These are phyloP conservation scores for Antennarius maculatus DNA, from an alignment of 2,797 vertebrate species.

Conservation along the genomic window DNA sequence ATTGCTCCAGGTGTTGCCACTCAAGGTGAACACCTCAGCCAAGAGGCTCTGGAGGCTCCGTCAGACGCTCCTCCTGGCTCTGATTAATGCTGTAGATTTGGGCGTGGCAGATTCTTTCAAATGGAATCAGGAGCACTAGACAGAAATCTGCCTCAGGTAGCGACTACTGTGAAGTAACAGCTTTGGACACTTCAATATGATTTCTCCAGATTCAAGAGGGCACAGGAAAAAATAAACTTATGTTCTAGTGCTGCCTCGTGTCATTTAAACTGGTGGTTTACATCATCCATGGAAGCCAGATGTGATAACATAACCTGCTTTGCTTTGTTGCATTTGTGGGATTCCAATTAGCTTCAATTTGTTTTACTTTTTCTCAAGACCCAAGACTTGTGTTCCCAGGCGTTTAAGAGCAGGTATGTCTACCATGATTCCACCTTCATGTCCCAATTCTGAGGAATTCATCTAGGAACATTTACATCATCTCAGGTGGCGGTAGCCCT, in stretches of 20 bases:
- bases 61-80: too few species aligned
- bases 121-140: too few species aligned
- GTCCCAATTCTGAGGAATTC: conserved; percentile 13
- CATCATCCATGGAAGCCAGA: conserved; percentile 11
- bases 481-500: conserved; percentile 30
- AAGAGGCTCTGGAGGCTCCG: too few species aligned
- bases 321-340: neutral
- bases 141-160: too few species aligned
- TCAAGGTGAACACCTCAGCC: too few species aligned
- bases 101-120: too few species aligned
- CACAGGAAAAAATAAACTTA: neutral
- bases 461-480: conserved; percentile 44
- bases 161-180: too few species aligned
- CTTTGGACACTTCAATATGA: neutral
- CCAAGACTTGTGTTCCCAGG: neutral
- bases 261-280: conserved; percentile 13
- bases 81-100: too few species aligned
- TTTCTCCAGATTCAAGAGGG: neutral
- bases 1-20: too few species aligned
- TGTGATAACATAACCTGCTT: conserved; percentile 39
- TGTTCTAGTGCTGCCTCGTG: conserved; percentile 1
- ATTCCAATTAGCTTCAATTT: neutral
- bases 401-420: neutral
- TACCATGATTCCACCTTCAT: neutral
- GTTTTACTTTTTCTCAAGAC: neutral